A percentile compares a stretch with the other conserved stretches of the same genome.
Evolutionary conservation across 2,113 vertebrate species (phyloP).

Genomic region (Mormyrus iriodes): DNA sequence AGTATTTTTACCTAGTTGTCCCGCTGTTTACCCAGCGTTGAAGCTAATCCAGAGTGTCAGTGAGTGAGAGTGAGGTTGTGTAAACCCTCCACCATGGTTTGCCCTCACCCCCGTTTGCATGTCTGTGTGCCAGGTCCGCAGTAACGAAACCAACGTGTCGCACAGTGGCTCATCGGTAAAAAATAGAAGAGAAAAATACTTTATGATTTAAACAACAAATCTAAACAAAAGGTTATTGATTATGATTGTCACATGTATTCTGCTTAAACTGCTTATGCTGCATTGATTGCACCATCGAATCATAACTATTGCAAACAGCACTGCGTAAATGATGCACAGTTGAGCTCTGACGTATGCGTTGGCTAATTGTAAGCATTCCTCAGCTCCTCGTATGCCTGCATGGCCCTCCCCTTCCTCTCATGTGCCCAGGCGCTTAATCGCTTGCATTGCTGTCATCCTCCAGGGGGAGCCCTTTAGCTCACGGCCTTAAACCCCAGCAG

Average conservation of each 20-base stretch:
- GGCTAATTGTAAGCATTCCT: neutral
- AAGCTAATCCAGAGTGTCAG: conserved; percentile 5
- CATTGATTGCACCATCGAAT: neutral
- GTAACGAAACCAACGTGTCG: neutral
- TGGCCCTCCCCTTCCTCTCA: neutral
- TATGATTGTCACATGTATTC: neutral
- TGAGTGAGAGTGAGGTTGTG: neutral
- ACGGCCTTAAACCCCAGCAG: conserved; percentile 16
- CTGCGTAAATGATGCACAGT: neutral
- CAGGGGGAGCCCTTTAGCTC: conserved; percentile 8
- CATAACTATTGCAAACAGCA: neutral
- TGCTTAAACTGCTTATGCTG: neutral
- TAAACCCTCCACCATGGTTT: neutral
- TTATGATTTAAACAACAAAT: neutral
- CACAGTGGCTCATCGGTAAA: neutral
- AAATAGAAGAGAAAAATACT: neutral
- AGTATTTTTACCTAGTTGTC: conserved; percentile 24
- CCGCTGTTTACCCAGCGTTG: conserved; percentile 20
- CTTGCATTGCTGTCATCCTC: neutral
- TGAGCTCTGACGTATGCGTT: neutral
- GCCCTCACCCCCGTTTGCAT: neutral
- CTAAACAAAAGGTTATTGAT: neutral
- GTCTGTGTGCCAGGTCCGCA: neutral
- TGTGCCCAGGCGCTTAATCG: neutral
- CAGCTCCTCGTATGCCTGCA: neutral